Conservation (phyloP, 2,888 invertebrate genomes). For the Himalopsyche anomala region DNA sequence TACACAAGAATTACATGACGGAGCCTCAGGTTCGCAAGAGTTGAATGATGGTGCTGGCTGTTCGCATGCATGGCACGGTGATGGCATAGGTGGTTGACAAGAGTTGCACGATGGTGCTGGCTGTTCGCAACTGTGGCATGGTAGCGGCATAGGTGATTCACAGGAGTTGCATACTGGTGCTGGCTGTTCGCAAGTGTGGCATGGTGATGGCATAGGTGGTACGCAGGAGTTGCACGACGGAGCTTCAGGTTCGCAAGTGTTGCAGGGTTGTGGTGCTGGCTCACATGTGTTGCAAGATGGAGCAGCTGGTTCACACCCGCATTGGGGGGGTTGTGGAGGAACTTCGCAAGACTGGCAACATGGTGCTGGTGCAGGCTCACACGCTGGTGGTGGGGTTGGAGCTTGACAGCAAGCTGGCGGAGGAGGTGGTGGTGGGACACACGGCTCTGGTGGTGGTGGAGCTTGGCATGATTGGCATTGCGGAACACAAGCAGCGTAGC, state of each 20-base stretch:
- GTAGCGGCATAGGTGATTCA: neutral
- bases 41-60: neutral
- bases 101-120: neutral
- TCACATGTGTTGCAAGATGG: neutral
- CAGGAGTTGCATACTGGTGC: neutral
- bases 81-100: neutral
- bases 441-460: neutral
- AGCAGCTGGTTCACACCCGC: neutral
- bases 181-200: neutral
- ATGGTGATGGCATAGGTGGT: no score
- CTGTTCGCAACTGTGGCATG: neutral
- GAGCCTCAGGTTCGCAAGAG: no score
- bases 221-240: no score
- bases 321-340: neutral
- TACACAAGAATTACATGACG: neutral
- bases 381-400: neutral
- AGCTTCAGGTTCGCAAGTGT: neutral
- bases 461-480: neutral
- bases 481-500: neutral
- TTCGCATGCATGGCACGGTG: neutral
- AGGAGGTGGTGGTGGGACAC: neutral
- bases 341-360: neutral
- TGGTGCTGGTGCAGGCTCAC: neutral
- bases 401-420: neutral
- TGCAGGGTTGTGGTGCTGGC: neutral